These are phyloP conservation scores for Atherix ibis DNA, from an alignment of 2,888 invertebrate species.

Conservation along the genomic window DNA sequence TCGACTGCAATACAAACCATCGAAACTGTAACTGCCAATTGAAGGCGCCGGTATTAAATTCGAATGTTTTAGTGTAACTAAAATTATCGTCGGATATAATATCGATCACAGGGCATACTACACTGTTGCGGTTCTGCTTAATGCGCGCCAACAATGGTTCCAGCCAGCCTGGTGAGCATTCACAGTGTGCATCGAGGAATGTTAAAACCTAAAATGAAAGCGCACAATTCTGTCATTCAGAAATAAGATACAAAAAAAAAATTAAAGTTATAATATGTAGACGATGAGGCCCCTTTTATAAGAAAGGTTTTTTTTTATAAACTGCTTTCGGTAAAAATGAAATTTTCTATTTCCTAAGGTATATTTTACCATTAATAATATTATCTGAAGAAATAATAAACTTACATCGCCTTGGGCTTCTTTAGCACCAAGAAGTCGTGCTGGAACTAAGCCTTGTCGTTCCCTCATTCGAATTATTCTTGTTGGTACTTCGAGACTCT, in stretches of 20 bases:
- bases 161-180: constrained; percentile 70
- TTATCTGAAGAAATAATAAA: too few species aligned
- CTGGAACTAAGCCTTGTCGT: constrained; percentile 66
- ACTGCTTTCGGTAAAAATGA: too few species aligned
- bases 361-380: too few species aligned
- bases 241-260: background rate
- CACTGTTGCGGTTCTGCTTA: constrained; percentile 23
- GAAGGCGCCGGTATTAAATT: constrained; percentile 95
- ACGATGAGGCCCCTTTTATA: background rate
- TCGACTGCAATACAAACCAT: constrained; percentile 50
- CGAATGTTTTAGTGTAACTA: constrained; percentile 76
- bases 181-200: constrained; percentile 96
- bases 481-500: constrained; percentile 43
- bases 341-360: too few species aligned
- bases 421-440: constrained; percentile 62
- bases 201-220: constrained; percentile 40
- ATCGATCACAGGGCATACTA: constrained; percentile 68
- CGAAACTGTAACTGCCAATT: constrained; percentile 92
- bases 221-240: background rate
- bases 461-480: constrained; percentile 45
- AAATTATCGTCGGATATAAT: constrained; percentile 93
- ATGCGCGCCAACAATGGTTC: constrained; percentile 52
- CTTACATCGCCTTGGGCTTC: constrained; percentile 48
- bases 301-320: too few species aligned
- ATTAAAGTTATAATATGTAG: background rate